Percentiles rank a stretch among this genome's conserved stretches.
Conservation (phyloP, 2,888 invertebrate species). For the Halictus quadricinctus region DNA sequence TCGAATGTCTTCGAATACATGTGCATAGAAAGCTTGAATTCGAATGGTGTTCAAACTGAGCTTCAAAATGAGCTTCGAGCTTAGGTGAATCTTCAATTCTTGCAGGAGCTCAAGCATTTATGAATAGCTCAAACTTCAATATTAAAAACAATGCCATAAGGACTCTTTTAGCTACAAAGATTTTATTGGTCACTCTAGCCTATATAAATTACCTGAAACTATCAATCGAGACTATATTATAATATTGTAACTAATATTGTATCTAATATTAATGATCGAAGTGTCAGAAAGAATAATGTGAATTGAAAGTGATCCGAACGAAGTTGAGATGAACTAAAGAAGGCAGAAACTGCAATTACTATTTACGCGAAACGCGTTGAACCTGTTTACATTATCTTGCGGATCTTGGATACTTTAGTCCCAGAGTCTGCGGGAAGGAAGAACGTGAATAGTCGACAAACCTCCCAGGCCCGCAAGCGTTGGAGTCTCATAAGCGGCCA, state of each 20-base stretch:
- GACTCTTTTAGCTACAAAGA: too few species aligned
- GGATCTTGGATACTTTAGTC: slow-evolving; percentile 1
- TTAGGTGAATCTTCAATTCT: neutral
- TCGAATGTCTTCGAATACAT: neutral
- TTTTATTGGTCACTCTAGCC: too few species aligned
- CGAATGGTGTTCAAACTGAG: neutral
- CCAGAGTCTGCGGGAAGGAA: neutral
- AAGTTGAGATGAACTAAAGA: neutral
- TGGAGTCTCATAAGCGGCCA: slow-evolving; percentile 1
- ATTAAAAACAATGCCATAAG: neutral
- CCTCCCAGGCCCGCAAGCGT: neutral
- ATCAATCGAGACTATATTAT: too few species aligned
- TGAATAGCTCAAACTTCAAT: neutral
- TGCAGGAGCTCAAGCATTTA: neutral
- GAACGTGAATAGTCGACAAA: neutral
- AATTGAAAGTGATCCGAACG: neutral
- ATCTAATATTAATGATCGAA: too few species aligned
- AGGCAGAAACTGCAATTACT: neutral
- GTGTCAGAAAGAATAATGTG: too few species aligned
- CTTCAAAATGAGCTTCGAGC: too few species aligned
- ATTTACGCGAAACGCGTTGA: neutral
- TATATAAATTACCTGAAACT: too few species aligned
- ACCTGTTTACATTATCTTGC: neutral
- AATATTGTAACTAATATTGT: too few species aligned
- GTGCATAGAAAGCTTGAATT: neutral